Evolutionary conservation across 1,140 invertebrate species (phyloP).

Genomic region (Hylaeus anthracinus): DNA sequence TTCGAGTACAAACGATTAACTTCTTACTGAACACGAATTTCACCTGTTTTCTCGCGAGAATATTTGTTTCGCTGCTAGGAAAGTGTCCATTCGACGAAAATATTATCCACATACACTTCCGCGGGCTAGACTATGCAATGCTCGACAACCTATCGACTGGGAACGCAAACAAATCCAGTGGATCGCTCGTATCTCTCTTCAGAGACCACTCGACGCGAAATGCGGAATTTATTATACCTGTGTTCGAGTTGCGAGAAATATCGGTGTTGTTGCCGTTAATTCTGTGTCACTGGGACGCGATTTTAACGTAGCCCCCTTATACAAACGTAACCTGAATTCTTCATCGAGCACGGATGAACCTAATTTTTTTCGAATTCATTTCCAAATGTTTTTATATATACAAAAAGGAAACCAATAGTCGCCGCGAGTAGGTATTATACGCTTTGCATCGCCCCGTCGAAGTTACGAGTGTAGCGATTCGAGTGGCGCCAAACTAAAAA

Average conservation of each 20-base stretch:
- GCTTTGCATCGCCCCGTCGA: not conserved
- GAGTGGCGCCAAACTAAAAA: not conserved
- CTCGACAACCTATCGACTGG: slow-evolving; percentile 1
- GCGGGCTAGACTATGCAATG: not conserved
- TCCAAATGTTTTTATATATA: not conserved
- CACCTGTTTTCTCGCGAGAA: not conserved
- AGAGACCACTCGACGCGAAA: slow-evolving; percentile 35
- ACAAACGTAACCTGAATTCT: not conserved
- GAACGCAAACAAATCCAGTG: slow-evolving; percentile 39
- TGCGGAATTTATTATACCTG: slow-evolving; percentile 41
- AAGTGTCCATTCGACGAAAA: slow-evolving; percentile 40
- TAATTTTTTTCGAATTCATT: slow-evolving; percentile 4
- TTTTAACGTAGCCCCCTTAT: not conserved
- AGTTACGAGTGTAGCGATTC: not conserved
- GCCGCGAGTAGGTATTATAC: not conserved
- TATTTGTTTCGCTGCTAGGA: slow-evolving; percentile 41
- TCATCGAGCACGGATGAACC: not conserved
- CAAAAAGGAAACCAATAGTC: slow-evolving; percentile 4
- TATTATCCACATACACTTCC: slow-evolving; percentile 29
- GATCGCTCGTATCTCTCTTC: slow-evolving; percentile 23
- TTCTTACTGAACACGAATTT: slow-evolving; percentile 5
- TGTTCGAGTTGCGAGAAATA: slow-evolving; percentile 16
- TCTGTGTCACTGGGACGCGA: slow-evolving; percentile 8
- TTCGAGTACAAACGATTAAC: slow-evolving; percentile 8
- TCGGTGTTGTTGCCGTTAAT: not conserved